A percentile compares a stretch with the other conserved stretches of the same genome.
Conservation (phyloP, 1,140 invertebrate genomes). For the Portunus trituberculatus region DNA sequence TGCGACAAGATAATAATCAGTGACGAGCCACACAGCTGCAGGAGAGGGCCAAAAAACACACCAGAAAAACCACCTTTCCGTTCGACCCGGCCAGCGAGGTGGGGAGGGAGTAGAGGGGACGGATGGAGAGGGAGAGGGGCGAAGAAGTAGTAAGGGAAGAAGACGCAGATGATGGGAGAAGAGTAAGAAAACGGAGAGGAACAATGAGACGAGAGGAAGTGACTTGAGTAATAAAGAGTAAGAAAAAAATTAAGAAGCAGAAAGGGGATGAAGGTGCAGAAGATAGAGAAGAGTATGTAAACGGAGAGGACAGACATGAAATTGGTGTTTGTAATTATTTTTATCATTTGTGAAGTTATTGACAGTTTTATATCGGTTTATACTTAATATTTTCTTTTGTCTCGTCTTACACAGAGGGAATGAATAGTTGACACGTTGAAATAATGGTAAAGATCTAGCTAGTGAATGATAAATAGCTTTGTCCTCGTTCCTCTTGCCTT, state of each 20-base stretch:
- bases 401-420: too few relatives aligned
- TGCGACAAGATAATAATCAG: conserved; percentile 53
- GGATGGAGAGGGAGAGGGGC: too few relatives aligned
- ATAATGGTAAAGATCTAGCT: too few relatives aligned
- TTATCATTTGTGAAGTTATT: too few relatives aligned
- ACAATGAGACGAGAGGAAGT: background rate
- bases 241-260: background rate
- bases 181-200: background rate
- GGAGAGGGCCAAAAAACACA: background rate
- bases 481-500: too few relatives aligned
- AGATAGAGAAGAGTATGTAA: background rate
- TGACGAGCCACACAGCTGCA: conserved; percentile 23
- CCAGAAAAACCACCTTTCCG: background rate
- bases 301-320: too few relatives aligned
- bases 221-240: background rate
- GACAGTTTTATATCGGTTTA: too few relatives aligned
- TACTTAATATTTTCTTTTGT: too few relatives aligned
- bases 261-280: background rate
- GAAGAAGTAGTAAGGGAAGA: too few relatives aligned
- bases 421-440: too few relatives aligned
- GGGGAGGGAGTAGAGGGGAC: background rate
- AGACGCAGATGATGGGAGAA: background rate
- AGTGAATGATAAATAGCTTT: too few relatives aligned
- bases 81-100: background rate
- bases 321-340: too few relatives aligned